A percentile compares a stretch with the other conserved stretches of the same genome.
Evolutionary conservation across 2,113 vertebrate species (phyloP).

Genomic region (Aptenodytes patagonicus): DNA sequence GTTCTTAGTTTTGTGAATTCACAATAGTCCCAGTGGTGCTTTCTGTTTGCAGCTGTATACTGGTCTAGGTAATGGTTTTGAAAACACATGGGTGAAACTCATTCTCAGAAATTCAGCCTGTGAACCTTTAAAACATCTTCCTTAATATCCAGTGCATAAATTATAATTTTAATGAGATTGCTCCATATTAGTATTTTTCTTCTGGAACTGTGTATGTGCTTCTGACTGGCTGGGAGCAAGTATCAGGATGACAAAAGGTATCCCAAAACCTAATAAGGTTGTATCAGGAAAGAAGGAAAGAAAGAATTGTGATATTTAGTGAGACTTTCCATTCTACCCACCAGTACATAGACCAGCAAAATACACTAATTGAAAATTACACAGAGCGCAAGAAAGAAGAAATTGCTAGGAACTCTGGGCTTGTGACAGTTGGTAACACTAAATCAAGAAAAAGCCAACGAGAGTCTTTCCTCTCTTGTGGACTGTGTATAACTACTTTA

Average conservation of each 20-base stretch:
- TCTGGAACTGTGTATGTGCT: background rate
- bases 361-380: background rate
- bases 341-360: background rate
- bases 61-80: background rate
- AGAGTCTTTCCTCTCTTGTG: background rate
- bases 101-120: background rate
- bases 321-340: too few relatives aligned
- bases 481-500: background rate
- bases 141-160: background rate
- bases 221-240: background rate
- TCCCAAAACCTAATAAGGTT: rapidly evolving
- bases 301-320: background rate
- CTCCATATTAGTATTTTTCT: background rate
- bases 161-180: background rate
- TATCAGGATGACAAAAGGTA: background rate
- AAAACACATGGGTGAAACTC: background rate
- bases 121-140: background rate
- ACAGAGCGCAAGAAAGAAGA: background rate
- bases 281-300: background rate
- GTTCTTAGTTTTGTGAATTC: background rate
- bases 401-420: background rate
- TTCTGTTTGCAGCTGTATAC: background rate
- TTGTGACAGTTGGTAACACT: background rate
- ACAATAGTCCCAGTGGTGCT: background rate
- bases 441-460: background rate